Base-by-base conservation (phyloP, 2,113 vertebrate genomes). In the Trichomycterus rosablanca region DNA sequence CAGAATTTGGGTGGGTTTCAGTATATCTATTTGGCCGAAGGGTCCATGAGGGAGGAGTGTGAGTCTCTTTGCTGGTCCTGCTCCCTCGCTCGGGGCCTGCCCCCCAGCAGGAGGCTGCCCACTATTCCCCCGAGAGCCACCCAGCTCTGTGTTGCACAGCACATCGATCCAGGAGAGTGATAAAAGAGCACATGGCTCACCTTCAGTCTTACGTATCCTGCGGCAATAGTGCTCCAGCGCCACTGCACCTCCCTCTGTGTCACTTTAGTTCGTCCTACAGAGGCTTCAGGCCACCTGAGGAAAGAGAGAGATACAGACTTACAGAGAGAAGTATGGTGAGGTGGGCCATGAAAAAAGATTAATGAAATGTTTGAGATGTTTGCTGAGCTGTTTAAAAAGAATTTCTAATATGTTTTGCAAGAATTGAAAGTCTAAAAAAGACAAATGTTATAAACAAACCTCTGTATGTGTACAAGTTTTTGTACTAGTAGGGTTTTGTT, bases 101-200 rank as follows among this genome's bases (percentile, higher is more conserved):
- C 67, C 44, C 61, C 48, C 67, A 72, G 73, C 73, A 51, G 67
- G 59, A 65, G 32, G 30, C 71, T 56, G 14, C 28, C 50, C 66
- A 70, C 52, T 12, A 18, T 46, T 67, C 73, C 75, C 56, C 28
- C 0, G 52, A 70, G 72, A 68, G 62, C 22, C n/a, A 8, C 49
- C n/a, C 24, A 49, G 44, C 64, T 69, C 67, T 63, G 68, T 74
- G 67, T 76, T 74, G 67, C 49, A 73, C 66, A 68, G 58, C 39
- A 23, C 76, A 75, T 78, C 70, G 77, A 76, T 78, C 72, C 39
- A 30, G 45, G 70, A 67, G 62, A 67, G 64, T 68, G 77, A 74
- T 74, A 72, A 71, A 68, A 68, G 72, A 59, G 64, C 55, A n/a
- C 23, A 12, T 58, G 67, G 72, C 72, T 78, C 70, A 76, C 77